Base-by-base conservation (phyloP, 30 jellyfish, hydroid and myxozoan genomes). In the Sanderia malayensis region DNA sequence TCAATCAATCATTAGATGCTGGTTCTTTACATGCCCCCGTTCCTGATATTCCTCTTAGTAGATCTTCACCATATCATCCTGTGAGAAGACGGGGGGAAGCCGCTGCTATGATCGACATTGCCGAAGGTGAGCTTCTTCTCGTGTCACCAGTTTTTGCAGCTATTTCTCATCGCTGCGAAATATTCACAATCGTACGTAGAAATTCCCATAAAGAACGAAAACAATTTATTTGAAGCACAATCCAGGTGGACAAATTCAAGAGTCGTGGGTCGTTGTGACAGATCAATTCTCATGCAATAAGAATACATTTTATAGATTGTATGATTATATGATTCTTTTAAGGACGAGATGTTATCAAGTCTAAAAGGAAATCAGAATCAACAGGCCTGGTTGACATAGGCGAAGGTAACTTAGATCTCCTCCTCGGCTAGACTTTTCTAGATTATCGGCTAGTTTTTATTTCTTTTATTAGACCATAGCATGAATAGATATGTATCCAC, bases 11-110 rank as follows among this genome's bases (percentile, higher is more conserved):
- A 34, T 24, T 61, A 7, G 84, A 82, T 27, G 71, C 82, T 1
- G 52, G 46, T 44, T n/a, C n/a, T n/a, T 25, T 76, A 21, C 87
- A 68, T 21, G 59, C 21, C 71, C 68, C 84, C 41, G 84, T 68
- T 26, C 20, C 33, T 46, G 84, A 60, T 20, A 55, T 31, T 2
- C 23, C 82, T 2, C 82, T 79, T 9, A 79, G 45, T 26, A 64
- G 90, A 20, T 53, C 74, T 27, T 67, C 90, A 8, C 90, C 94
- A 1, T 90, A 90, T 44, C 98, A 90, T 69, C 98, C 98, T 0
- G 98, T 90, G 9, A 52, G 98, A 59, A 61, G 98, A 58, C 86
- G 98, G 71, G 98, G 98, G 44, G 98, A 90, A 70, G 98, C 98
- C 24, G 98, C 98, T 2, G 98, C 98, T 33, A 83, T 90, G 95